Evolutionary conservation across 2,797 vertebrate species (phyloP), one percentile per base, ranked within the genome.

Genomic region (Smutsia temminckii): DNA sequence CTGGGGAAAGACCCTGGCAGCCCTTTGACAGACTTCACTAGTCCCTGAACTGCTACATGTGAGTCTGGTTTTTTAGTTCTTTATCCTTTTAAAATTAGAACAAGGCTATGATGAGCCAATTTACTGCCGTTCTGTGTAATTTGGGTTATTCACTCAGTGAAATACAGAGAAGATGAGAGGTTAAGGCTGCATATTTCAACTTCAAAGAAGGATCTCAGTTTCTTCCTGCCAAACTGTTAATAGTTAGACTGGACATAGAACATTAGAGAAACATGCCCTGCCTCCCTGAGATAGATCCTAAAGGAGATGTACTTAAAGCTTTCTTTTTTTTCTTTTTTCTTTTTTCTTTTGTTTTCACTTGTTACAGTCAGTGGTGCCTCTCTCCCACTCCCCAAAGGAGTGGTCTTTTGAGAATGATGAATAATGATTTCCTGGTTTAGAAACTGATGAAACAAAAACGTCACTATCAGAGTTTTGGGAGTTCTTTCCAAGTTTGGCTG

Each of bases 11-110:
- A 95, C 75, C 88, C 79, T 96, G 90, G 27, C 91, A 5, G 91
- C 89, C 94, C 34, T 13, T 97, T 96, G 94, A 96, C 89, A 97
- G 88, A 69, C 66, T 95, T 96, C 83, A 96, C 96, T 93, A 92
- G 97, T 96, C 94, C 94, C 85, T 96, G 84, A 75, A 46, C 74
- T 92, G 94, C 83, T 94, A 87, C 85, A 83, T 96, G 84, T 84
- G 95, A 95, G 85, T 96, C 95, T 86, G 91, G 27, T 72, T 89
- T 95, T 93, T 96, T 95, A 85, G 84, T 97, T 79, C 93, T 97
- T 97, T 97, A 96, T 97, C 95, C 94, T 98, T 98, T 98, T 98
- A 98, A 98, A 96, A 98, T 97, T 96, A 96, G 96, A 97, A 95
- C 85, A 96, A 97, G 97, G 95, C 96, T 95, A 93, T 40, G 46